Conservation (phyloP, 2,888 invertebrate species). For the Maniola hyperantus region DNA sequence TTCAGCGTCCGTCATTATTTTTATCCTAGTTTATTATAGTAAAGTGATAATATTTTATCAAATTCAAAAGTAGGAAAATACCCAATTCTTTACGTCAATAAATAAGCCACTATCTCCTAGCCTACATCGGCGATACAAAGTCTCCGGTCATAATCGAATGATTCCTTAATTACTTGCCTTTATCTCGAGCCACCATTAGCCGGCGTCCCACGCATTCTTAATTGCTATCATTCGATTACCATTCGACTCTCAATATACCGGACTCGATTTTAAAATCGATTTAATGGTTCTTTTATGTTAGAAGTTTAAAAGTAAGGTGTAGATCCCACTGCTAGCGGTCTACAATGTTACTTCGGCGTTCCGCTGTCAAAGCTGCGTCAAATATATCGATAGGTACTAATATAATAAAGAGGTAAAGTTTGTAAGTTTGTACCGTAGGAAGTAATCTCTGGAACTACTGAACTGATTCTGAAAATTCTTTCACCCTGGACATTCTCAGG, state of each 20-base stretch:
- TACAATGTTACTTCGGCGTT: not conserved
- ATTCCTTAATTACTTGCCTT: slow-evolving; percentile 72
- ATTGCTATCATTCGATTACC: slow-evolving; percentile 48
- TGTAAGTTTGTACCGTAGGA: too few relatives aligned
- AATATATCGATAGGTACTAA: too few relatives aligned
- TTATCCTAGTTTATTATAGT: too few relatives aligned
- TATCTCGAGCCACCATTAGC: slow-evolving; percentile 66
- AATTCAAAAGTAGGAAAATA: too few relatives aligned
- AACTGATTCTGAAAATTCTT: too few relatives aligned
- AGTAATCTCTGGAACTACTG: too few relatives aligned
- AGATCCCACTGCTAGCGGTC: not conserved
- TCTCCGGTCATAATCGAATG: slow-evolving; percentile 65
- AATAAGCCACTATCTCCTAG: slow-evolving; percentile 38
- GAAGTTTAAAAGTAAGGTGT: slow-evolving; percentile 24
- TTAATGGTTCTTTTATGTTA: slow-evolving; percentile 40
- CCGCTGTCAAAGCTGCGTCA: too few relatives aligned
- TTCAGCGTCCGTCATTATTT: too few relatives aligned
- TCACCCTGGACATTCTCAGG: too few relatives aligned
- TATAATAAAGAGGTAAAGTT: too few relatives aligned
- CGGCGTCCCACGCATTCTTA: slow-evolving; percentile 57
- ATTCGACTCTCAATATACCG: slow-evolving; percentile 28
- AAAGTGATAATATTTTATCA: too few relatives aligned
- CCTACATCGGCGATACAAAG: slow-evolving; percentile 56
- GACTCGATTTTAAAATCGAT: slow-evolving; percentile 40
- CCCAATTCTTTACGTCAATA: too few relatives aligned